Percentiles rank a stretch among this genome's conserved stretches.
Conservation (phyloP, 2,888 invertebrate species). For the Ectemnius continuus region DNA sequence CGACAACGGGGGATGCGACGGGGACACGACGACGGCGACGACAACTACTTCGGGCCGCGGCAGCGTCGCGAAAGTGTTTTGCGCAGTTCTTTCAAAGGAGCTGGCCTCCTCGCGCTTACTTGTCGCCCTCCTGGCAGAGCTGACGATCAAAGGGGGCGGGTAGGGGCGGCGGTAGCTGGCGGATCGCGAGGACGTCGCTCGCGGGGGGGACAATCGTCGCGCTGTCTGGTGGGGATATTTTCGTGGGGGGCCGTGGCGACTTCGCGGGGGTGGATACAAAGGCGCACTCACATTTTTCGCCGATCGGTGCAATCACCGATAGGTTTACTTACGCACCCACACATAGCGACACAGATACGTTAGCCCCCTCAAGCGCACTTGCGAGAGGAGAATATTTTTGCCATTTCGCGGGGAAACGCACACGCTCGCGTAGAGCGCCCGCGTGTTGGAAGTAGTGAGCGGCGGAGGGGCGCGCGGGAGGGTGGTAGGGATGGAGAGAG, state of each 20-base stretch:
- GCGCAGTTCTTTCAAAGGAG: constrained; percentile 67
- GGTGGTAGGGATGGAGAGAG: constrained; percentile 7
- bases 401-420: constrained; percentile 43
- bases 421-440: constrained; percentile 21
- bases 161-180: constrained; percentile 61
- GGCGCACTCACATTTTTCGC: constrained; percentile 57
- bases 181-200: constrained; percentile 44
- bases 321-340: constrained; percentile 26
- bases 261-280: constrained; percentile 49
- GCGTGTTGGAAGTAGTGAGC: constrained; percentile 29
- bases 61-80: constrained; percentile 56
- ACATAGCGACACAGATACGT: not conserved
- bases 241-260: constrained; percentile 27
- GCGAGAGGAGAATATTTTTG: constrained; percentile 50
- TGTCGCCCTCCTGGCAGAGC: constrained; percentile 54
- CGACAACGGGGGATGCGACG: constrained; percentile 40
- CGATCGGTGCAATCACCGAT: constrained; percentile 44
- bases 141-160: constrained; percentile 65
- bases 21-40: constrained; percentile 26
- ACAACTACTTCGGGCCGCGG: constrained; percentile 31
- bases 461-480: constrained; percentile 5
- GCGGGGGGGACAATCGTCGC: constrained; percentile 47
- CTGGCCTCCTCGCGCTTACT: constrained; percentile 63
- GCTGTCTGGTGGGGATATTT: constrained; percentile 46
- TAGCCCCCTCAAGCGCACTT: constrained; percentile 14